A percentile compares a stretch with the other conserved stretches of the same genome.
Conservation (phyloP, 2,888 invertebrate species). For the Thereva nobilitata region DNA sequence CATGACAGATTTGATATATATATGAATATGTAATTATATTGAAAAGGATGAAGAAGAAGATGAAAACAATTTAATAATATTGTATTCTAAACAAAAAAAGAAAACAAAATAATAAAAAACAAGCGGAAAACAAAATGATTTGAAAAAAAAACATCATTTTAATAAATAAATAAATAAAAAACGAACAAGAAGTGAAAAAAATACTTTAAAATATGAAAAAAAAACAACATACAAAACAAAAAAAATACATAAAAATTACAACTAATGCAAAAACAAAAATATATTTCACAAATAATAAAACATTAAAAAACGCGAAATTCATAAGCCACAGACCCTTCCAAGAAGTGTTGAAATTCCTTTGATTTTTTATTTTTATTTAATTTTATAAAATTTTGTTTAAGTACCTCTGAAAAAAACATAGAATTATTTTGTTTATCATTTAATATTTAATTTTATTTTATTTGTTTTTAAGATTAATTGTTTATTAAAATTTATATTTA, state of each 20-base stretch:
- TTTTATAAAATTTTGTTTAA: constrained; percentile 7
- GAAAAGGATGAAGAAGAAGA: constrained; percentile 42
- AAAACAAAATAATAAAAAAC: constrained; percentile 2
- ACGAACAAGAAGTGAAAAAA: not conserved
- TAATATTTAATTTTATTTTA: constrained; percentile 21
- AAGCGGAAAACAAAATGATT: constrained; percentile 9
- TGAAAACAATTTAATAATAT: constrained; percentile 46
- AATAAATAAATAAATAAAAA: not conserved
- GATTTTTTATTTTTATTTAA: not conserved
- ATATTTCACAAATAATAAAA: not conserved
- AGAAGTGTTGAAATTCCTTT: constrained; percentile 17
- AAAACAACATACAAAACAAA: constrained; percentile 13
- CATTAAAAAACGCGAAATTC: not conserved
- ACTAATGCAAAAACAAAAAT: not conserved
- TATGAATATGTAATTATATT: constrained; percentile 15
- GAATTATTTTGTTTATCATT: too few species aligned
- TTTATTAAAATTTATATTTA: constrained; percentile 16
- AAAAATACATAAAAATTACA: not conserved
- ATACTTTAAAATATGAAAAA: not conserved
- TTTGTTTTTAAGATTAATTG: constrained; percentile 22
- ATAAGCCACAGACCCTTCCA: constrained; percentile 23
- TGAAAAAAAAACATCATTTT: constrained; percentile 1
- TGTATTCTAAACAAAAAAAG: constrained; percentile 28
- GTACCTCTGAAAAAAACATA: not conserved
- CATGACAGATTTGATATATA: constrained; percentile 40